phyloP scores from a whole-genome alignment of 1,140 invertebrate genomes.

The Paralvinella palmiformis region DNA sequence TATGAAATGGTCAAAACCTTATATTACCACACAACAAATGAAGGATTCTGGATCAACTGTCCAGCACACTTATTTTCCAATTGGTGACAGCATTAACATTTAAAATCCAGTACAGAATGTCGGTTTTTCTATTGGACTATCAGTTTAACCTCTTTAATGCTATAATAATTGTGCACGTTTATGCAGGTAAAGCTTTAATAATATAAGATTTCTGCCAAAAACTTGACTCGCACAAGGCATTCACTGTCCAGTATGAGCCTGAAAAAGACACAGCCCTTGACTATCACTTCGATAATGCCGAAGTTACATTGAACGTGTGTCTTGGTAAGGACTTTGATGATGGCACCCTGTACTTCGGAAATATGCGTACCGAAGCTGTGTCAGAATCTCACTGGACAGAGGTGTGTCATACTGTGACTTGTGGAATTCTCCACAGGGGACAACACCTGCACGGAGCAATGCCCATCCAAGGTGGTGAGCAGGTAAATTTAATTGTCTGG shows the following conservation, averaged over 20 bases:
- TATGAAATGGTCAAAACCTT: too few species aligned
- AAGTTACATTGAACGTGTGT: slow-evolving; percentile 52
- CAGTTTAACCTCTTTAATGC: slow-evolving; percentile 43
- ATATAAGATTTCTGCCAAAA: slow-evolving; percentile 37
- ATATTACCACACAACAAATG: too few species aligned
- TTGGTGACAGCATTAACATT: not conserved
- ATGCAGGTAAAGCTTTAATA: slow-evolving; percentile 39
- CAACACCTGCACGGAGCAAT: slow-evolving; percentile 49
- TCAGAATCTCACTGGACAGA: slow-evolving; percentile 15
- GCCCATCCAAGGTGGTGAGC: slow-evolving; percentile 42
- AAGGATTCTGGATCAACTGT: too few species aligned
- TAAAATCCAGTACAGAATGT: slow-evolving; percentile 37
- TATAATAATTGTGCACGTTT: slow-evolving; percentile 43
- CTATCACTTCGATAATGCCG: slow-evolving; percentile 53
- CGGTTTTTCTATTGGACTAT: slow-evolving; percentile 50
- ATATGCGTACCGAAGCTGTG: slow-evolving; percentile 28
- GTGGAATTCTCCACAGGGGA: slow-evolving; percentile 49
- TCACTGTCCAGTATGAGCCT: slow-evolving; percentile 48
- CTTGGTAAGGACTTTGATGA: slow-evolving; percentile 42
- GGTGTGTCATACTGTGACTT: slow-evolving; percentile 30
- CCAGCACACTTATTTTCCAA: too few species aligned
- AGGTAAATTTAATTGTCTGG: slow-evolving; percentile 52
- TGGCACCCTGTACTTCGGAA: slow-evolving; percentile 48
- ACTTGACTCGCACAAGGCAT: slow-evolving; percentile 52
- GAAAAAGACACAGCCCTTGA: slow-evolving; percentile 46